phyloP scores from a whole-genome alignment of 2,797 vertebrate species.

The Liasis olivaceus region DNA sequence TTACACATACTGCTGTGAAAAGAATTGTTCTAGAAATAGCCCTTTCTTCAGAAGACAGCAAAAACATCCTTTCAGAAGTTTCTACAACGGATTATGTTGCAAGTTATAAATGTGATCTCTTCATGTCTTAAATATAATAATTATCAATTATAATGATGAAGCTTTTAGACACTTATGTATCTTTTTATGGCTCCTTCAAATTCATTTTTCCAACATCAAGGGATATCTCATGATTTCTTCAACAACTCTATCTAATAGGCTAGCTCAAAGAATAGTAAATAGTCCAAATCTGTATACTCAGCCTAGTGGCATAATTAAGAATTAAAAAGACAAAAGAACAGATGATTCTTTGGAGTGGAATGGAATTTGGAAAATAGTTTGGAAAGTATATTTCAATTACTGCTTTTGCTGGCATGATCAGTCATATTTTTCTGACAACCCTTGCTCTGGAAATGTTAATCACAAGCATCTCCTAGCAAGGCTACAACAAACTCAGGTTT shows the following conservation, averaged over 20 bases:
- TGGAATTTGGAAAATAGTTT: background rate
- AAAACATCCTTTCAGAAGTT: conserved; percentile 21
- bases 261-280: background rate
- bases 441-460: background rate
- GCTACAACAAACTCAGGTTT: background rate
- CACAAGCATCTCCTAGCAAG: background rate
- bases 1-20: conserved; percentile 46
- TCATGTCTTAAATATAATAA: background rate
- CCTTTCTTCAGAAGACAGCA: conserved; percentile 46
- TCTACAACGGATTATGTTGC: background rate
- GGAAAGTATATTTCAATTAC: background rate
- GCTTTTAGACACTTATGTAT: background rate
- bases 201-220: background rate
- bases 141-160: background rate
- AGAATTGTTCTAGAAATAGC: conserved; percentile 50
- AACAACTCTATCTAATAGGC: background rate
- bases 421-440: background rate
- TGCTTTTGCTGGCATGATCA: background rate
- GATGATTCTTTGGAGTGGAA: background rate
- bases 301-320: no score
- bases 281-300: background rate
- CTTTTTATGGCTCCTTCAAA: background rate
- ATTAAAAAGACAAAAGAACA: background rate
- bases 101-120: background rate
- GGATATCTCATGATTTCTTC: background rate